Conservation (phyloP, 2,797 vertebrate genomes). For the Gorsachius magnificus region DNA sequence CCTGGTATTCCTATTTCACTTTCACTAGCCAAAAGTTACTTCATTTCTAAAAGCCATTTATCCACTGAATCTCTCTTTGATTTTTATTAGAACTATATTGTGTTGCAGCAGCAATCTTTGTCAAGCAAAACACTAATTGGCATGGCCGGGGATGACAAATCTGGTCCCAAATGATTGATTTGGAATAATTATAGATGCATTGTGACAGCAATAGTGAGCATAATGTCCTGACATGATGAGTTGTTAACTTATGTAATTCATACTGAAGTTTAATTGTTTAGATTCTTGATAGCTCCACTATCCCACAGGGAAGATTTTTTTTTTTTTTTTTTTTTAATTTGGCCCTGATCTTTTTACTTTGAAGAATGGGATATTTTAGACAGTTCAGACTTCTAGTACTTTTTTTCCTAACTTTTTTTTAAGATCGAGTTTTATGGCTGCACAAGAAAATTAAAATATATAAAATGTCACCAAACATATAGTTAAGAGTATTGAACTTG, state of each 20-base stretch:
- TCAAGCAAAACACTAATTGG: neutral
- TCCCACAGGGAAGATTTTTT: neutral
- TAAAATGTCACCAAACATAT: neutral
- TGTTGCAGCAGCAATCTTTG: neutral
- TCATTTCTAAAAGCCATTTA: neutral
- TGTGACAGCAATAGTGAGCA: neutral
- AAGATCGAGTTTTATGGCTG: neutral
- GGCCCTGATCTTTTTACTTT: neutral
- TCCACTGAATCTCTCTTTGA: neutral
- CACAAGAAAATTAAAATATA: neutral
- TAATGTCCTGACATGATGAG: neutral
- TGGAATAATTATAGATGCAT: constrained; percentile 10
- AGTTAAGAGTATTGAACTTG: neutral
- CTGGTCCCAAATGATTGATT: neutral
- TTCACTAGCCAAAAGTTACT: neutral
- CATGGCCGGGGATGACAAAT: neutral
- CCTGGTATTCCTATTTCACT: neutral
- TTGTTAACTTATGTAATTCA: constrained; percentile 4
- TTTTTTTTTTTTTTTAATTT: neutral
- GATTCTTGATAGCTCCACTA: neutral
- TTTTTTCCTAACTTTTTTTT: neutral
- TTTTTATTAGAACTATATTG: neutral
- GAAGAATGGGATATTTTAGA: neutral
- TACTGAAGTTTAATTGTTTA: constrained; percentile 1
- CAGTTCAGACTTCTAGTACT: neutral